A percentile compares a stretch with the other conserved stretches of the same genome.
Evolutionary conservation across 2,888 invertebrate species (phyloP).

Genomic region (Desoria tigrina): DNA sequence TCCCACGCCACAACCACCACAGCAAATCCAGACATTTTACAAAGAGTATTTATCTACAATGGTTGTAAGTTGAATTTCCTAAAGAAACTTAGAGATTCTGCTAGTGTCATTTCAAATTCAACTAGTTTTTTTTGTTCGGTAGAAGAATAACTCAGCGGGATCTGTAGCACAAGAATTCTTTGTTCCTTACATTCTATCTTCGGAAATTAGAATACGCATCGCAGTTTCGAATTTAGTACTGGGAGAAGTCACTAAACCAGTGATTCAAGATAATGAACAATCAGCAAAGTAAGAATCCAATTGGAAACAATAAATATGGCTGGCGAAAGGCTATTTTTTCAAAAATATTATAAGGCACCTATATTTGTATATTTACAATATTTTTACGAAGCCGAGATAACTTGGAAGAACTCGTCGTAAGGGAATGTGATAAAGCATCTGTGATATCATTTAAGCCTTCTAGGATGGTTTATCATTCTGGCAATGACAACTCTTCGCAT

Average conservation of each 20-base stretch:
- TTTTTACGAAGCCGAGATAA: conserved; percentile 45
- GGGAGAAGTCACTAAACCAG: conserved; percentile 30
- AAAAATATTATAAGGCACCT: too few species aligned
- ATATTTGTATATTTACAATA: too few species aligned
- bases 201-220: conserved; percentile 41
- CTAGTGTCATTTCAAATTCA: neutral
- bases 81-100: too few species aligned
- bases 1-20: conserved; percentile 58
- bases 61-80: conserved; percentile 28
- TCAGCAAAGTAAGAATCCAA: neutral
- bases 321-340: too few species aligned
- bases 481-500: conserved; percentile 48
- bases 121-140: neutral
- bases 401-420: conserved; percentile 44
- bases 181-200: conserved; percentile 38
- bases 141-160: neutral
- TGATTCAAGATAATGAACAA: neutral
- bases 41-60: conserved; percentile 43
- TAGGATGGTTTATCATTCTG: conserved; percentile 55
- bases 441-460: conserved; percentile 44
- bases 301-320: too few species aligned
- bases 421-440: conserved; percentile 37
- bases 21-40: conserved; percentile 29
- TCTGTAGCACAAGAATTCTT: conserved; percentile 32
- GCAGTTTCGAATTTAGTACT: conserved; percentile 34